Conservation (phyloP, 1,140 invertebrate genomes). For the Drosophila serrata region DNA sequence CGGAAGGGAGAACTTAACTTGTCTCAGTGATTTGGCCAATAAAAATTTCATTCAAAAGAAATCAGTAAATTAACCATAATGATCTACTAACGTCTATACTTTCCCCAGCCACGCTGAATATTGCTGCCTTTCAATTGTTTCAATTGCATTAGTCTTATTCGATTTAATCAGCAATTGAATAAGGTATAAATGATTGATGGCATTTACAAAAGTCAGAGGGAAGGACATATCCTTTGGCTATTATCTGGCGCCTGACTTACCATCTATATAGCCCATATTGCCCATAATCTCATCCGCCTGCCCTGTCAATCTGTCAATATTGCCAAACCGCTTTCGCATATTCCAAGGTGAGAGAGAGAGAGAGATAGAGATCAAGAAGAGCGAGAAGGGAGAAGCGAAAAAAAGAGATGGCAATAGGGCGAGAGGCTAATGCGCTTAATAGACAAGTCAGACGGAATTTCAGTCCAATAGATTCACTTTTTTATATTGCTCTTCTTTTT, state of each 20-base stretch:
- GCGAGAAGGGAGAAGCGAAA: not conserved
- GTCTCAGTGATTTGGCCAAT: not conserved
- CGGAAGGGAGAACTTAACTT: not conserved
- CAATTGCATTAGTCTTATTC: slow-evolving; percentile 27
- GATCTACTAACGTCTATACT: slow-evolving; percentile 1
- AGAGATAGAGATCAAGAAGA: too few relatives aligned
- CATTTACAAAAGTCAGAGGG: slow-evolving; percentile 31
- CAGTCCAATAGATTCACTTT: slow-evolving; percentile 6
- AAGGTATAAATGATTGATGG: slow-evolving; percentile 37
- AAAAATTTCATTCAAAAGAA: not conserved
- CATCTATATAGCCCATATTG: slow-evolving; percentile 14
- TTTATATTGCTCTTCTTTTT: not conserved
- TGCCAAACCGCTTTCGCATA: slow-evolving; percentile 26
- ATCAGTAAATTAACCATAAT: slow-evolving; percentile 4
- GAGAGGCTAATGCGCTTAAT: slow-evolving; percentile 43
- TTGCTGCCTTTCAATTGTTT: slow-evolving; percentile 20
- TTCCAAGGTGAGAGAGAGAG: not conserved
- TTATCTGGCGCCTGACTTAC: slow-evolving; percentile 32
- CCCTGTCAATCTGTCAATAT: slow-evolving; percentile 45
- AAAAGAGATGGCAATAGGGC: not conserved
- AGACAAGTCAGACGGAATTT: slow-evolving; percentile 42
- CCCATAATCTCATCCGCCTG: slow-evolving; percentile 38
- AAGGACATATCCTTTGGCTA: slow-evolving; percentile 14
- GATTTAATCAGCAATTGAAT: slow-evolving; percentile 26
- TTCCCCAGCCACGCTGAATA: not conserved